Base-by-base conservation (phyloP, 2,113 vertebrate species). In the Phodopus roborovskii region DNA sequence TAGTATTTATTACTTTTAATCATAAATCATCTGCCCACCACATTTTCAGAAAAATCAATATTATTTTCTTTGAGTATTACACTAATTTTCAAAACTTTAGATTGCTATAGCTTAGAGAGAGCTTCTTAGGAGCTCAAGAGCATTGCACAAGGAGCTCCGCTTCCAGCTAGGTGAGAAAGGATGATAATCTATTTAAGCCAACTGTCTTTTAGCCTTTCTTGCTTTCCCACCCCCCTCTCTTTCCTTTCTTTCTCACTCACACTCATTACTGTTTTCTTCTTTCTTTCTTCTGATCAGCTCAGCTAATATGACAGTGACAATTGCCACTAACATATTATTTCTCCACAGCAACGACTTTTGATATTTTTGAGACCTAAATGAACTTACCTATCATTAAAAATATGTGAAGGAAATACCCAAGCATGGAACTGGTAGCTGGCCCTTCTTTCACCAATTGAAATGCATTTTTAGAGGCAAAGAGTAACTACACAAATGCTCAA, bases 41-140 rank as follows among this genome's bases (percentile, higher is more conserved):
- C 50, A 82, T 91, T 90, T 96, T 96, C 42, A 96, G 90, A 82
- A 94, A 93, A 81, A 96, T 97, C 97, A 92, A 96, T 96, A 93
- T 85, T 93, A 89, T 73, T 84, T 97, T 94, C 58, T 56, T 85
- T 92, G 77, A 68, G 53, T 94, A 90, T 91, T 73, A 83, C 53
- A 24, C 30, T 96, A 30, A 45, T 88, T 92, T 96, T 94, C 10
- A 90, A 96, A 71, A 86, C 5, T 78, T 96, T 48, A 74, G n/a
- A 78, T 48, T 28, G 48, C 68, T 39, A 28, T 1, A 24, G 19
- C 56, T 89, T 53, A 16, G 28, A 48, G 39, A n/a, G 30, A 64
- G 3, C 53, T 36, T 75, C 28, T 22, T 36, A n/a, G 1, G 33
- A n/a, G 13, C n/a, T 58, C 71, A 50, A 82, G 50, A 83, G 36